phyloP scores from a whole-genome alignment of 1,140 invertebrate genomes.

The Patella vulgata region DNA sequence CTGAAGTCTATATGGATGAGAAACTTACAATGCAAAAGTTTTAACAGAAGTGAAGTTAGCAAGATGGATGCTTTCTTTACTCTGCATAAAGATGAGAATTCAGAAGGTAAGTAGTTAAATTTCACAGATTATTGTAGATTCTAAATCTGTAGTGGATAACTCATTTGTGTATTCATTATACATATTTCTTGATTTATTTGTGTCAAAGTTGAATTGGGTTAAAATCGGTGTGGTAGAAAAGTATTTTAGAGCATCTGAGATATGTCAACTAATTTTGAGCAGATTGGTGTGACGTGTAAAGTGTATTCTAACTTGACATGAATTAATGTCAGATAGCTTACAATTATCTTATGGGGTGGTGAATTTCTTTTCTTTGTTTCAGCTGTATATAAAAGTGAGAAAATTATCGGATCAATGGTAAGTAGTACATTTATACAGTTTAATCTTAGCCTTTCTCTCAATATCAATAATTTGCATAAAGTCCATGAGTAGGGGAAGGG shows the following conservation, averaged over 20 bases:
- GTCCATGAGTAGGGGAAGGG: too few relatives aligned
- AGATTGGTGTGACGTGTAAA: neutral
- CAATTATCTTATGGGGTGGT: neutral
- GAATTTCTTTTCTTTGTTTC: slow-evolving; percentile 53
- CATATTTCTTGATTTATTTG: too few relatives aligned
- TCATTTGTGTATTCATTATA: too few relatives aligned
- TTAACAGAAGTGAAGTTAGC: slow-evolving; percentile 31
- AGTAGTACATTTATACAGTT: too few relatives aligned
- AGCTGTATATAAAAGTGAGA: slow-evolving; percentile 89
- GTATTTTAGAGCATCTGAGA: too few relatives aligned
- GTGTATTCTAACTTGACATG: neutral
- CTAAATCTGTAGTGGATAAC: too few relatives aligned
- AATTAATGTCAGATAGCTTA: neutral
- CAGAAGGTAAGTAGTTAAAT: slow-evolving; percentile 42
- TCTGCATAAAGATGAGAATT: slow-evolving; percentile 43
- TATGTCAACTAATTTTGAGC: too few relatives aligned
- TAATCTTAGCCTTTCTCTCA: too few relatives aligned
- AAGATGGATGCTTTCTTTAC: slow-evolving; percentile 54
- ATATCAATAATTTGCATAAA: too few relatives aligned
- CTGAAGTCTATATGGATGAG: slow-evolving; percentile 46
- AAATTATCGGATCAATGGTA: slow-evolving; percentile 69
- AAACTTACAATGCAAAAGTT: slow-evolving; percentile 43
- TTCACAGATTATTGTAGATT: neutral
- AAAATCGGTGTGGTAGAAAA: too few relatives aligned
- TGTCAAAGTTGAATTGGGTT: too few relatives aligned